These are phyloP conservation scores for Tetrax tetrax DNA, from an alignment of 2,113 vertebrate genomes.

Conservation along the genomic window DNA sequence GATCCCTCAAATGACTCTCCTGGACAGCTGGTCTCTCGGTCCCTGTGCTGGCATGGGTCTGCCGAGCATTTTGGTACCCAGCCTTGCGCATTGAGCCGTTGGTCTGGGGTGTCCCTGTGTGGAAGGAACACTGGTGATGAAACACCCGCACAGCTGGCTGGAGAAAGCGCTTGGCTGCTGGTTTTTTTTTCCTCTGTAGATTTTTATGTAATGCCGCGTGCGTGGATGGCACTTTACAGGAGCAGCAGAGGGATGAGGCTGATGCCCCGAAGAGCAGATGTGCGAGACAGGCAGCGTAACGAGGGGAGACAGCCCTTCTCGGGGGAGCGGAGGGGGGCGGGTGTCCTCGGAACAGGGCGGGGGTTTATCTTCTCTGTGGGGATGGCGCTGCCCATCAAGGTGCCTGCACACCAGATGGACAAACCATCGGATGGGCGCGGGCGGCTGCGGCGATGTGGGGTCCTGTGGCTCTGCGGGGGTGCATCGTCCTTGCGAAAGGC, in stretches of 20 bases:
- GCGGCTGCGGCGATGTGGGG: accelerated
- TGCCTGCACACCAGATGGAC: neutral
- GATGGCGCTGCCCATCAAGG: neutral
- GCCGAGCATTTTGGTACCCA: accelerated
- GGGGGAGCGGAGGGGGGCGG: neutral
- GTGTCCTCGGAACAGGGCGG: accelerated
- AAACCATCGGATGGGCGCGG: accelerated
- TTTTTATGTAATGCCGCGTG: slow-evolving; percentile 7
- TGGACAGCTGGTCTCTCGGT: neutral
- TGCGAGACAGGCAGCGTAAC: neutral
- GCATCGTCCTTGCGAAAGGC: neutral
- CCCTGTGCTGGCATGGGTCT: neutral
- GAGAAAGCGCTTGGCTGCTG: neutral
- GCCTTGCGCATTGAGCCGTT: accelerated
- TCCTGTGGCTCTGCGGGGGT: neutral
- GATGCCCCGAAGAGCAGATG: neutral
- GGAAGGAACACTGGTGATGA: accelerated
- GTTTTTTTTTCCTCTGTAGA: neutral
- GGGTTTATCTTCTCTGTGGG: neutral
- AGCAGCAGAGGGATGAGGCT: neutral
- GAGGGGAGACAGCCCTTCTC: neutral
- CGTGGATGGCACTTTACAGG: neutral
- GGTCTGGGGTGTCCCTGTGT: accelerated
- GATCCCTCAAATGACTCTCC: neutral
- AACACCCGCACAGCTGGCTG: neutral